A percentile compares a stretch with the other conserved stretches of the same genome.
phyloP scores from a whole-genome alignment of 2,113 vertebrate genomes.

The Ctenodactylus gundi region DNA sequence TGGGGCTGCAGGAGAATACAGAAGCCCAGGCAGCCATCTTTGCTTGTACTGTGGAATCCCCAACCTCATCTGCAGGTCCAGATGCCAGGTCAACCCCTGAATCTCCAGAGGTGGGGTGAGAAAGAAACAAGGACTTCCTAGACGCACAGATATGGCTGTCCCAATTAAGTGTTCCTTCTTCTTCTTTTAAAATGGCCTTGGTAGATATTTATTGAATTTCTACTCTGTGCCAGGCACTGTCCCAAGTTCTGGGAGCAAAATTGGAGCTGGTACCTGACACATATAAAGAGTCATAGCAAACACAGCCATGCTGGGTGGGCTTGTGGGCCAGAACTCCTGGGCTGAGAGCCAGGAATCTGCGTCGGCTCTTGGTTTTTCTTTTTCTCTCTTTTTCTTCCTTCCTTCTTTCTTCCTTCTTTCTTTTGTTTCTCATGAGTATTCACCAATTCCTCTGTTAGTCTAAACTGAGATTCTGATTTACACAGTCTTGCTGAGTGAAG shows the following conservation, averaged over 20 bases:
- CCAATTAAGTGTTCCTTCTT: neutral
- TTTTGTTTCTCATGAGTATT: too few relatives aligned
- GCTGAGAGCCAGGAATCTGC: neutral
- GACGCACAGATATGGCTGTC: neutral
- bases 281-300: neutral
- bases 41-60: neutral
- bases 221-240: neutral
- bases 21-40: neutral
- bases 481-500: neutral
- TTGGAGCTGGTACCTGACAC: neutral
- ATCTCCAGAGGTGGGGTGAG: neutral
- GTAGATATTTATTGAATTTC: neutral
- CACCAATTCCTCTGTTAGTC: neutral
- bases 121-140: neutral
- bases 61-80: neutral
- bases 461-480: neutral
- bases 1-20: neutral
- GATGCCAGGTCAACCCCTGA: neutral
- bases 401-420: too few relatives aligned
- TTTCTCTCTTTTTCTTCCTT: too few relatives aligned
- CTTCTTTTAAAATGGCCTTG: neutral
- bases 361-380: neutral
- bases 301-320: neutral
- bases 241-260: neutral
- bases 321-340: neutral